phyloP scores from a whole-genome alignment of 2,797 vertebrate species.

The Scarus forsteni region DNA sequence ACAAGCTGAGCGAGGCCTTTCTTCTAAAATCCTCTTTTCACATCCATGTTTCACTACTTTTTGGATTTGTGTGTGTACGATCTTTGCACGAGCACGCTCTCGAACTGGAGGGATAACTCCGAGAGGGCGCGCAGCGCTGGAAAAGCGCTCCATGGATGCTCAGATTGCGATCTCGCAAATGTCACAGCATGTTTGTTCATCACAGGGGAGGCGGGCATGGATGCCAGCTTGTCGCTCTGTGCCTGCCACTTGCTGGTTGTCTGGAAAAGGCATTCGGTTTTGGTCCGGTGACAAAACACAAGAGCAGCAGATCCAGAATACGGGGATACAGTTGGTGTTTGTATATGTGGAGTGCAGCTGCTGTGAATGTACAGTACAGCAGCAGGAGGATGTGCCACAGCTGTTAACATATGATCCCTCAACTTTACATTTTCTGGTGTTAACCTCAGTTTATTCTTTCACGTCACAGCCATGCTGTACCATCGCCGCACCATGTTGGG shows the following conservation, averaged over 20 bases:
- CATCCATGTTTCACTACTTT: too few species aligned
- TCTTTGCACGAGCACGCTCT: background rate
- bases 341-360: background rate
- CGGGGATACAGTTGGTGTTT: background rate
- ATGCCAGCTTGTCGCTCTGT: background rate
- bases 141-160: background rate
- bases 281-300: background rate
- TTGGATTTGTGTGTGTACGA: background rate
- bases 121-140: background rate
- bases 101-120: background rate
- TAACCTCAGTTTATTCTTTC: too few species aligned
- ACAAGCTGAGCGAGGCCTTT: background rate
- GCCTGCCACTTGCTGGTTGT: background rate
- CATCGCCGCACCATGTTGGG: too few species aligned
- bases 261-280: background rate
- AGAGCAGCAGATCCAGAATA: background rate
- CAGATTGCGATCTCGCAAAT: background rate
- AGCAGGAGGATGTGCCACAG: background rate
- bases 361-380: background rate
- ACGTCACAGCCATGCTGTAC: too few species aligned
- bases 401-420: conserved; percentile 2
- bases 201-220: background rate
- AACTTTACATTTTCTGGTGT: too few species aligned
- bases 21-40: background rate
- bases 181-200: background rate